These are phyloP conservation scores for Apistogramma diplotaenia DNA, from an alignment of 2,113 vertebrate species.

Conservation along the genomic window DNA sequence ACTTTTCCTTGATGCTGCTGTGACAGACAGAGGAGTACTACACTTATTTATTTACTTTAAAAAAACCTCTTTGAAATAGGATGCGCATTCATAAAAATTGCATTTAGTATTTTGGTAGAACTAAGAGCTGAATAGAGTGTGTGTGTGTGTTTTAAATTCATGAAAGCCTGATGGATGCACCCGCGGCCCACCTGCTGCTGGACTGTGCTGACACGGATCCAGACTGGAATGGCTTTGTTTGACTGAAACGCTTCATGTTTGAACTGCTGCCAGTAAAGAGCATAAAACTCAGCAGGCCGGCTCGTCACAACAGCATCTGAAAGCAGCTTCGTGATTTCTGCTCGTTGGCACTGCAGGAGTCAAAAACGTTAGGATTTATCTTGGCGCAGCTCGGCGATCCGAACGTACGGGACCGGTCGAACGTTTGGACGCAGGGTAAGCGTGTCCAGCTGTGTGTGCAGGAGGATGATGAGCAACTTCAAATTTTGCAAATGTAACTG, in stretches of 20 bases:
- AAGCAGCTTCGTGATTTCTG: constrained; percentile 21
- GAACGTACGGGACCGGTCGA: not conserved
- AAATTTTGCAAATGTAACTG: not conserved
- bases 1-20: constrained; percentile 2
- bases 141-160: not conserved
- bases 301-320: constrained; percentile 26
- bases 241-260: not conserved
- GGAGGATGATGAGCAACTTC: not conserved
- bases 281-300: not conserved
- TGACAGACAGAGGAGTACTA: not conserved
- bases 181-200: not conserved
- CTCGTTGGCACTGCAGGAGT: constrained; percentile 21
- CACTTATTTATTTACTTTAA: not conserved
- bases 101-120: constrained; percentile 4
- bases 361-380: constrained; percentile 34
- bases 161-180: not conserved
- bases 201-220: not conserved
- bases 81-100: not conserved
- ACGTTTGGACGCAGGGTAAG: too few relatives aligned
- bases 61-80: not conserved
- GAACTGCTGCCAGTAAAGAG: constrained; percentile 25
- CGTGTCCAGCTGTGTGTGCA: not conserved
- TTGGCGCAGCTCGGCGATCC: not conserved
- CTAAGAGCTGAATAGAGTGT: not conserved
- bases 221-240: constrained; percentile 9